phyloP scores from a whole-genome alignment of 2,888 invertebrate species.

The Ametastegia equiseti region DNA sequence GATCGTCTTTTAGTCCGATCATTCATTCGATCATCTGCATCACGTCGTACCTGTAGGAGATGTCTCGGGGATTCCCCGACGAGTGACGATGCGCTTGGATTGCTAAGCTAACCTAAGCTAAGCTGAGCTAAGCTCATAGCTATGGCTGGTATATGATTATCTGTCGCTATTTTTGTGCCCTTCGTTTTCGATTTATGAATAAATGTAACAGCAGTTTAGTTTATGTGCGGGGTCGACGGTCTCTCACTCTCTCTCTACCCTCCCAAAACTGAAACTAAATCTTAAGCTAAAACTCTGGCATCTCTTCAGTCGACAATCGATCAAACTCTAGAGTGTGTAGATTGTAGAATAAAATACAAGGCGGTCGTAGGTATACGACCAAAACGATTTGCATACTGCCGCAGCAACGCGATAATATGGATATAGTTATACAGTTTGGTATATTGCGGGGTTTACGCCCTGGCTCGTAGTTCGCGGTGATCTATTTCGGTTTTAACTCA shows the following conservation, averaged over 20 bases:
- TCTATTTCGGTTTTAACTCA: conserved; percentile 42
- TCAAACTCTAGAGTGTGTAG: conserved; percentile 25
- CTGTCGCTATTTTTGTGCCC: neutral
- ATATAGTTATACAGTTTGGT: neutral
- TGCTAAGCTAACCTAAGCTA: neutral
- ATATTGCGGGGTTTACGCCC: neutral
- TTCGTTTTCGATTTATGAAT: neutral
- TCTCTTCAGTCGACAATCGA: neutral
- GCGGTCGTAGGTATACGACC: too few relatives aligned
- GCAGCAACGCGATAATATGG: neutral
- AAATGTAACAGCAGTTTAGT: neutral
- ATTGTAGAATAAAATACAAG: conserved; percentile 24
- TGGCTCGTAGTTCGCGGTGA: neutral
- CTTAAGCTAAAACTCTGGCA: neutral
- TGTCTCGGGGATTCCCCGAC: conserved; percentile 16
- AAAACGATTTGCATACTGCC: conserved; percentile 33
- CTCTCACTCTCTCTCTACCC: too few relatives aligned
- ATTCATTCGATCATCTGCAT: conserved; percentile 22
- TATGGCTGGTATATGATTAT: too few relatives aligned
- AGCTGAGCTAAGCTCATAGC: neutral
- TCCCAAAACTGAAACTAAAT: neutral
- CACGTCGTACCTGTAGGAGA: conserved; percentile 42
- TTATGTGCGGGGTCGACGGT: neutral
- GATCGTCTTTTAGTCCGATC: conserved; percentile 10
- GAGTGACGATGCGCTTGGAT: conserved; percentile 12